Evolutionary conservation across 2,797 vertebrate genomes (phyloP).

Genomic region (Varecia variegata): DNA sequence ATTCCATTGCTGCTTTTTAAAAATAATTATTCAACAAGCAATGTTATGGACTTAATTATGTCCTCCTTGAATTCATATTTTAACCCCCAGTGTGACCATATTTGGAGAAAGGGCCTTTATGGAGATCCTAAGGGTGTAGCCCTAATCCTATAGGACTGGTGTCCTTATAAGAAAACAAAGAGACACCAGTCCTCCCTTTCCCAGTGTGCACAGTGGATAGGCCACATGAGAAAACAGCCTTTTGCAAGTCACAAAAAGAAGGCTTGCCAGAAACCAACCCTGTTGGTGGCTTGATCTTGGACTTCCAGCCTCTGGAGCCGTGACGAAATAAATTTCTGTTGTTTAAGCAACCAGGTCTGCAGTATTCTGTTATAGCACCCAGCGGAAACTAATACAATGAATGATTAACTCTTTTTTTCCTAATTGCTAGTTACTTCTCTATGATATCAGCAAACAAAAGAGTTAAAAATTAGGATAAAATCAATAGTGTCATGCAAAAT

Average conservation of each 20-base stretch:
- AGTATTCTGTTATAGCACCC: neutral
- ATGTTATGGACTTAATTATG: neutral
- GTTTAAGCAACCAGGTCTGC: neutral
- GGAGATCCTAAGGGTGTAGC: neutral
- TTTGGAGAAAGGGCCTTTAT: neutral
- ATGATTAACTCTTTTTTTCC: neutral
- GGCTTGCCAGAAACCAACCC: neutral
- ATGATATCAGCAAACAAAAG: neutral
- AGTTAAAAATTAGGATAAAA: neutral
- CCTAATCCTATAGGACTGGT: neutral
- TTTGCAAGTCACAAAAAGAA: neutral
- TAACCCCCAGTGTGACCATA: neutral
- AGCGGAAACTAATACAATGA: neutral
- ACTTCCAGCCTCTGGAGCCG: neutral
- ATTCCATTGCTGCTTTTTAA: neutral
- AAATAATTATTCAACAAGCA: neutral
- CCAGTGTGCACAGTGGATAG: neutral
- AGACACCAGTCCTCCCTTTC: neutral
- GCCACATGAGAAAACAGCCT: fast-evolving
- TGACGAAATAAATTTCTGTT: neutral
- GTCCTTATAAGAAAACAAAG: neutral
- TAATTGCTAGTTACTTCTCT: neutral
- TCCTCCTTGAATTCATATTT: neutral
- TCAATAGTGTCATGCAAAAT: neutral
- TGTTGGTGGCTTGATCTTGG: neutral